Base-by-base conservation (phyloP, 37 sponge, comb jelly and placozoan genomes). In the Petrosia ficiformis region DNA sequence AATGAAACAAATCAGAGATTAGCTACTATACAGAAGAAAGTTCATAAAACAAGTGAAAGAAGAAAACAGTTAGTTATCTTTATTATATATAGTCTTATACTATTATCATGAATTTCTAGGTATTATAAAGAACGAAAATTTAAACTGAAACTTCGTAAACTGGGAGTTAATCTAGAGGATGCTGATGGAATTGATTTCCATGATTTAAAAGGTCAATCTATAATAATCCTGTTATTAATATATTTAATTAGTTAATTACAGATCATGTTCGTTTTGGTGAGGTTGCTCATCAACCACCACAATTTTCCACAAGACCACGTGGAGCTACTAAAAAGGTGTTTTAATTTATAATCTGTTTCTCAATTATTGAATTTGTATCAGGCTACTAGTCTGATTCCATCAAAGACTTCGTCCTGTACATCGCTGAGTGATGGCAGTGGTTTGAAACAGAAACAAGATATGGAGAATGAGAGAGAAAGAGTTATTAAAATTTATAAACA, bases 181-280 rank as follows among this genome's bases (percentile, higher is more conserved):
- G 59, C 52, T 36, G 36, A 39, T 2, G 64, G 36, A 35, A 2
- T 66, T 24, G 86, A 86, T 8, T 79, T 86, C 29, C 36, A 73
- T 44, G 77, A 77, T 25, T 39, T 77, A 3, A 76, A 71, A 84
- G 84, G 84, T 84, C 65, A 2, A 52, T 48, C 14, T 48, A 16
- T 16, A 48, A 22, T 6, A 61, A 61, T 29, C 11, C 11, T 61
- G 63, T 26, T 61, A n/a, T 24, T 61, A 61, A 6, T 19, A 19
- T 8, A 48, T 61, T 5, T n/a, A 26, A 22, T 61, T 22, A 26
- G n/a, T 26, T 21, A 5, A 24, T 72, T 72, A 21, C 52, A 92
- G 93, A 92, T 80, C 29, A 44, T 36, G 78, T 92, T 0, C 71
- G 56, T 44, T 92, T 92, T 87, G 93, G 93, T 8, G 93, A 92